Evolutionary conservation across 2,888 invertebrate species (phyloP).

Genomic region (Aquatica leii): DNA sequence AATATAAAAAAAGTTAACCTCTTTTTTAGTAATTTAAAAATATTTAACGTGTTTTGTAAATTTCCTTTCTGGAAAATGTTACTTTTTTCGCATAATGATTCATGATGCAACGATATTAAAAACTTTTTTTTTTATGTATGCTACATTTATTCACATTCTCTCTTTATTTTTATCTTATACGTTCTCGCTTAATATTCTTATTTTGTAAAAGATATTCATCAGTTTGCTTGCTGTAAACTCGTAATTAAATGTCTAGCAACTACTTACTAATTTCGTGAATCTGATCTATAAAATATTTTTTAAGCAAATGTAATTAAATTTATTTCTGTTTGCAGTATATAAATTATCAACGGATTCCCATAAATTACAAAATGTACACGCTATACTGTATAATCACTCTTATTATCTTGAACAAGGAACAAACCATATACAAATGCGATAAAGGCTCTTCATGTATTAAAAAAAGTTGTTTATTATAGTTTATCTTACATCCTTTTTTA

Average conservation of each 20-base stretch:
- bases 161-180: conserved; percentile 22
- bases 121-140: conserved; percentile 61
- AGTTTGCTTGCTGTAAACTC: not conserved
- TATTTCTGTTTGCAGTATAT: conserved; percentile 28
- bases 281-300: conserved; percentile 11
- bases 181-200: conserved; percentile 4
- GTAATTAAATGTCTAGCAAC: conserved; percentile 8
- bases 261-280: conserved; percentile 6
- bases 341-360: conserved; percentile 34
- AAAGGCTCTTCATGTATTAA: conserved; percentile 11
- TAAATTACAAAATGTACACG: conserved; percentile 32
- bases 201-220: conserved; percentile 11
- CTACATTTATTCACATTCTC: conserved; percentile 46
- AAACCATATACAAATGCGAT: conserved; percentile 30
- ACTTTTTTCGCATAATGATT: conserved; percentile 56
- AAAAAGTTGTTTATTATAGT: conserved; percentile 22
- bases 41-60: conserved; percentile 49
- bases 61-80: conserved; percentile 56
- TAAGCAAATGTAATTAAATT: conserved; percentile 31
- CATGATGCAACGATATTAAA: conserved; percentile 60
- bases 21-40: not conserved
- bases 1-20: not conserved
- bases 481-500: conserved; percentile 32
- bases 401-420: conserved; percentile 32
- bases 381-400: conserved; percentile 29